Evolutionary conservation across 2,113 vertebrate species (phyloP).

Genomic region (Hipposideros armiger): DNA sequence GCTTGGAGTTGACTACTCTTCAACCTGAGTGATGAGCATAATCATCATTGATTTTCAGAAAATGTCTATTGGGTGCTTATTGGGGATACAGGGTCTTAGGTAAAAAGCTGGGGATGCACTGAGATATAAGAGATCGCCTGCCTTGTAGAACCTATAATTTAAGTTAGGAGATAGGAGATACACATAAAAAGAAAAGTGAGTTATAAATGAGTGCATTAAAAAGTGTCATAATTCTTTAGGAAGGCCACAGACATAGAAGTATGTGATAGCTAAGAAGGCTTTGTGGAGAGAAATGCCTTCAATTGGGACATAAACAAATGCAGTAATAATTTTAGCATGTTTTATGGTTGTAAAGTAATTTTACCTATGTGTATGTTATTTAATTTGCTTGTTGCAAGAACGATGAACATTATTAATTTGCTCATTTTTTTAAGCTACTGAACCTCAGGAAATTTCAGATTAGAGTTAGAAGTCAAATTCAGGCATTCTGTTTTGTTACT

Average conservation of each 20-base stretch:
- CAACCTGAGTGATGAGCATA: background rate
- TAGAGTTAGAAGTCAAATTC: background rate
- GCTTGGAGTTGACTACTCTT: background rate
- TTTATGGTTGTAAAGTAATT: background rate
- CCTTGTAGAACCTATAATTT: background rate
- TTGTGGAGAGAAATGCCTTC: background rate
- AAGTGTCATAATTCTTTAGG: background rate
- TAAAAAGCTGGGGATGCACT: background rate
- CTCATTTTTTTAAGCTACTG: background rate
- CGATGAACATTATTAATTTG: background rate
- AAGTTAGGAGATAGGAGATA: background rate
- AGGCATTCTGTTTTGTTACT: background rate
- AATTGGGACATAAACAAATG: background rate
- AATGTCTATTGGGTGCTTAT: background rate
- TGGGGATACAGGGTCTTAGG: background rate
- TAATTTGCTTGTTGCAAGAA: constrained; percentile 32
- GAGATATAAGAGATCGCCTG: background rate
- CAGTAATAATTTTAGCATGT: background rate
- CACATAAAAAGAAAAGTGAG: background rate
- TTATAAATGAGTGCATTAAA: background rate
- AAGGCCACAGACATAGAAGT: background rate
- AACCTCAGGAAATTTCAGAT: background rate
- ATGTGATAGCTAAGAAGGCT: background rate
- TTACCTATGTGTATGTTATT: background rate
- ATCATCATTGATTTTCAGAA: background rate